Evolutionary conservation across 2,113 vertebrate genomes (phyloP).

Genomic region (Tychaedon coryphoeus): DNA sequence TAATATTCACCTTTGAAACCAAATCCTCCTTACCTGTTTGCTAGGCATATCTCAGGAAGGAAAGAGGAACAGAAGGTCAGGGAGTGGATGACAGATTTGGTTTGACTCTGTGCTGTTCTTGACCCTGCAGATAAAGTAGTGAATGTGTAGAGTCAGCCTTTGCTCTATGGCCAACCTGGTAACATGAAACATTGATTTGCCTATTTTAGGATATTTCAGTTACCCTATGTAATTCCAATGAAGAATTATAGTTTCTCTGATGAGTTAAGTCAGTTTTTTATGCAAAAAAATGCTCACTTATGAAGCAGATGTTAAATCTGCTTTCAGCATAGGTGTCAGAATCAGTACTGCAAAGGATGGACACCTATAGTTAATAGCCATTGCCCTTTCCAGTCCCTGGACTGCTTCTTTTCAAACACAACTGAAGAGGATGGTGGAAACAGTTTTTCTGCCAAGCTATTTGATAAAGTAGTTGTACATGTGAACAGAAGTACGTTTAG

Average conservation of each 20-base stretch:
- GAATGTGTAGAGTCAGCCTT: neutral
- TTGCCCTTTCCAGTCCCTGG: neutral
- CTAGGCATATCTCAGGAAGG: neutral
- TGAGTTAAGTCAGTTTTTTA: neutral
- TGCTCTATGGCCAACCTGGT: neutral
- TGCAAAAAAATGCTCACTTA: neutral
- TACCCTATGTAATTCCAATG: neutral
- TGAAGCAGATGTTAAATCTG: neutral
- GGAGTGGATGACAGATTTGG: neutral
- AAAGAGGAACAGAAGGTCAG: neutral
- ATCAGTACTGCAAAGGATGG: neutral
- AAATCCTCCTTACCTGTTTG: neutral
- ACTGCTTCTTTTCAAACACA: neutral
- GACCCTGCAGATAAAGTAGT: neutral
- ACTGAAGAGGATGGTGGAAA: neutral
- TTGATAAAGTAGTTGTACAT: neutral
- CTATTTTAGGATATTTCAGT: neutral
- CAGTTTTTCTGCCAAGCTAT: neutral
- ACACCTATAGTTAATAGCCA: fast-evolving
- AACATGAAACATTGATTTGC: neutral
- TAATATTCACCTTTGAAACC: neutral
- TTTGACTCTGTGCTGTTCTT: neutral
- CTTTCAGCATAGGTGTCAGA: neutral
- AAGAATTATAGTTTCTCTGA: neutral
- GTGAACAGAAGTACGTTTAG: neutral